These are phyloP conservation scores for Schizopygopsis pylzovi DNA, from an alignment of 2,797 vertebrate genomes.

Conservation along the genomic window DNA sequence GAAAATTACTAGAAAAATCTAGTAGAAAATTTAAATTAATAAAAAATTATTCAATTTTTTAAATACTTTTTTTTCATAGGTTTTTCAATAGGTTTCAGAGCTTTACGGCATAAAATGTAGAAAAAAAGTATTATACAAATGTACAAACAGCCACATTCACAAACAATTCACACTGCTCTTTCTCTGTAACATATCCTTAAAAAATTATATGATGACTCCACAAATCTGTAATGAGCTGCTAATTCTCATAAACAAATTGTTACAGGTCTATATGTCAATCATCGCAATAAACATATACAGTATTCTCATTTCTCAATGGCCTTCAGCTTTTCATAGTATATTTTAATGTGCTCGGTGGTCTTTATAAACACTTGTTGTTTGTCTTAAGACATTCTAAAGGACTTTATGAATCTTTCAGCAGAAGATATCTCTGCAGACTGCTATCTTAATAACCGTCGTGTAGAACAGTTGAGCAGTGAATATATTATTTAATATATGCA, in stretches of 20 bases:
- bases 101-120: not conserved
- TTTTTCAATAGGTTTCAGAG: not conserved
- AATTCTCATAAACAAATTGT: not conserved
- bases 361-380: conserved; percentile 17
- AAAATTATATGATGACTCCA: not conserved
- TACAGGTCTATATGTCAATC: conserved; percentile 17
- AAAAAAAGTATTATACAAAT: not conserved
- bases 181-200: not conserved
- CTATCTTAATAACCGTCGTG: conserved; percentile 31
- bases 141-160: not conserved
- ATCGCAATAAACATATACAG: not conserved
- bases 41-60: not conserved
- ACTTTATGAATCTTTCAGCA: conserved; percentile 25
- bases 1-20: no score
- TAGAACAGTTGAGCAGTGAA: conserved; percentile 20
- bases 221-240: not conserved
- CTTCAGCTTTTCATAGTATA: not conserved
- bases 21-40: no score
- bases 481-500: conserved; percentile 14
- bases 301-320: conserved; percentile 14
- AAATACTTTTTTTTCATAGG: no score
- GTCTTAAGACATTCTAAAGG: conserved; percentile 12
- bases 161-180: not conserved
- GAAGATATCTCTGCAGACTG: conserved; percentile 13
- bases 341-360: conserved; percentile 11